Evolutionary conservation across 2,888 invertebrate genomes (phyloP).

Genomic region (Diachrysia chrysitis): DNA sequence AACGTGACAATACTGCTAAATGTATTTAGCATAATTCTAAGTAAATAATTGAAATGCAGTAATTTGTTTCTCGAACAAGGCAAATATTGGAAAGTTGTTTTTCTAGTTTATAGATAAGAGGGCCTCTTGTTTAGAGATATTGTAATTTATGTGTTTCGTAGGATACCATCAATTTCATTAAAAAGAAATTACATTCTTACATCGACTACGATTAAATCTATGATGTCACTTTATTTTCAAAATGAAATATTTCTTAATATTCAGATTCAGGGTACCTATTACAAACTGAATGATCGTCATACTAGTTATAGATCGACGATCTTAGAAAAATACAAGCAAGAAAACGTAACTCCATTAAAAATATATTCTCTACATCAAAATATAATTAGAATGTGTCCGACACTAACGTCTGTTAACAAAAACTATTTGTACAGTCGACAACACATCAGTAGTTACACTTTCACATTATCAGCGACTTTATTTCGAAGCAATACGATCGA

Average conservation of each 20-base stretch:
- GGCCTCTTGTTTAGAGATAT: neutral
- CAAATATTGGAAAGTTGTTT: conserved; percentile 6
- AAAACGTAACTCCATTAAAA: neutral
- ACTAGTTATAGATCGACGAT: neutral
- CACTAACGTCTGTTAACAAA: neutral
- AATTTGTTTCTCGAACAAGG: neutral
- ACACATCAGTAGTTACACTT: neutral
- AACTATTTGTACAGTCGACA: neutral
- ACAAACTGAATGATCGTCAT: neutral
- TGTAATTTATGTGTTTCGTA: neutral
- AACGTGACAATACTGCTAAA: neutral
- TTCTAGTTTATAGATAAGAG: neutral
- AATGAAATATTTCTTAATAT: neutral
- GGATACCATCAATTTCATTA: neutral
- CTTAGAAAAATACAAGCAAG: neutral
- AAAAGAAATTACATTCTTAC: too few relatives aligned
- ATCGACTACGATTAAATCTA: too few relatives aligned
- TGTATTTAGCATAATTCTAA: neutral
- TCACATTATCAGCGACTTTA: neutral
- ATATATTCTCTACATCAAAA: neutral
- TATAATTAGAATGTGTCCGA: conserved; percentile 4
- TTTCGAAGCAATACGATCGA: neutral
- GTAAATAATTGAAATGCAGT: neutral
- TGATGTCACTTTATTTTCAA: too few relatives aligned
- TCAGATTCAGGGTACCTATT: neutral